Conservation (phyloP, 1,140 invertebrate genomes). For the Drosophila nannoptera region DNA sequence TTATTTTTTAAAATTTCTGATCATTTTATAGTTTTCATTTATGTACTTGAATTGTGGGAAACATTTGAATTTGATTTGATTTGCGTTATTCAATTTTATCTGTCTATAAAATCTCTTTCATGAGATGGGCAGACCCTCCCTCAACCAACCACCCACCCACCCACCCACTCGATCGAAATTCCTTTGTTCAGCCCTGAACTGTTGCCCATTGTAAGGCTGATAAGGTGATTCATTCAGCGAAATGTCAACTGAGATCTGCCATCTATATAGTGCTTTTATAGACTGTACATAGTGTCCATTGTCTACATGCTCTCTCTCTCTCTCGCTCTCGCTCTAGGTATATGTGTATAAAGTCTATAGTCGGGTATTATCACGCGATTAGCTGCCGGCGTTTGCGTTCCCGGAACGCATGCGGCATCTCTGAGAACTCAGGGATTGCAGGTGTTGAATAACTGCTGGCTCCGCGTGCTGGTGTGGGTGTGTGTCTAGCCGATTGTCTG, state of each 20-base stretch:
- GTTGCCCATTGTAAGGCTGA: neutral
- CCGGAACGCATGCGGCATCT: constrained; percentile 2
- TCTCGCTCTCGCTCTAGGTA: constrained; percentile 4
- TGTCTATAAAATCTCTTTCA: neutral
- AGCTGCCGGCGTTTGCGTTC: constrained; percentile 12
- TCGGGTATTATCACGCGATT: constrained; percentile 29
- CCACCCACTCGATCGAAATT: too few relatives aligned
- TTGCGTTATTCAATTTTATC: neutral
- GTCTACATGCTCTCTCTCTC: too few relatives aligned
- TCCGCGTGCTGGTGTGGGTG: too few relatives aligned
- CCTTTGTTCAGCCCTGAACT: too few relatives aligned
- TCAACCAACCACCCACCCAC: too few relatives aligned
- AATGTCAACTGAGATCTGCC: too few relatives aligned
- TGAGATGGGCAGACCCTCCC: neutral
- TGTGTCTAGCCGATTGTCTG: too few relatives aligned
- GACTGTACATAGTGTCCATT: too few relatives aligned
- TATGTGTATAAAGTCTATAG: constrained; percentile 15
- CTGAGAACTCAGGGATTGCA: neutral
- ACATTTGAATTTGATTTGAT: neutral
- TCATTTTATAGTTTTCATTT: neutral
- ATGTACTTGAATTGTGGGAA: neutral
- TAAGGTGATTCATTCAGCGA: neutral
- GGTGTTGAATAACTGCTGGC: constrained; percentile 10
- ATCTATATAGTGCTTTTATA: too few relatives aligned
- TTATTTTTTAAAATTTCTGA: too few relatives aligned